phyloP scores from a whole-genome alignment of 2,797 vertebrate genomes.

The Tamandua tetradactyla region DNA sequence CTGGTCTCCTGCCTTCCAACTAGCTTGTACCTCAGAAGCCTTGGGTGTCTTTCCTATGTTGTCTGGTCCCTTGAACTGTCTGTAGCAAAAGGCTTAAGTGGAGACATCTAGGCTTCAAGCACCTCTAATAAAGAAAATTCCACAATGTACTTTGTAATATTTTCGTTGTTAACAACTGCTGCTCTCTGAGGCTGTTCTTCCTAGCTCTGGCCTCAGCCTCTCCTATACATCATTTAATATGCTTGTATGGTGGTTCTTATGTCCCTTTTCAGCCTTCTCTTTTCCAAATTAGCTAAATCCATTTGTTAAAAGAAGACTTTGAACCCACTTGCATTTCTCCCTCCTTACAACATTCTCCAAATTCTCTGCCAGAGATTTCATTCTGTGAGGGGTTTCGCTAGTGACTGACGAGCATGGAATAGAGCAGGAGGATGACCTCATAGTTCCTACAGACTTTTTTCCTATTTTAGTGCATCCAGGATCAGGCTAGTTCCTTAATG shows the following conservation, averaged over 20 bases:
- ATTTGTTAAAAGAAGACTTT: background rate
- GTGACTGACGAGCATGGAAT: constrained; percentile 51
- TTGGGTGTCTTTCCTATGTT: constrained; percentile 23
- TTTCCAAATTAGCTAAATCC: constrained; percentile 50
- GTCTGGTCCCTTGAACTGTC: constrained; percentile 16
- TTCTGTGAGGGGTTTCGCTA: constrained; percentile 58
- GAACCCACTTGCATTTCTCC: background rate
- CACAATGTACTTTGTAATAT: background rate
- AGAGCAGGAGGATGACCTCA: constrained; percentile 68
- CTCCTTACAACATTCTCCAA: constrained; percentile 29
- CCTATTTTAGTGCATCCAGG: constrained; percentile 62
- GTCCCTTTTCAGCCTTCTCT: background rate
- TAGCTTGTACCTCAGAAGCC: background rate
- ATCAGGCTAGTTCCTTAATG: constrained; percentile 50
- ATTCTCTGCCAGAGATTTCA: constrained; percentile 32
- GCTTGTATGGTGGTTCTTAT: background rate
- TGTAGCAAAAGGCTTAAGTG: constrained; percentile 28
- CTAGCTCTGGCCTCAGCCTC: background rate
- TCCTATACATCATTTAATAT: background rate
- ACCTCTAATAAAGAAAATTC: constrained; percentile 57
- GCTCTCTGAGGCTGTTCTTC: constrained; percentile 39
- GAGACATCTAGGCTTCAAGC: constrained; percentile 38
- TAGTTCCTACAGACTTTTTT: constrained; percentile 58
- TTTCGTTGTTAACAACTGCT: constrained; percentile 19
- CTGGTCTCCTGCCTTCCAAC: background rate